phyloP scores from a whole-genome alignment of 2,797 vertebrate genomes.

The Capromys pilorides region DNA sequence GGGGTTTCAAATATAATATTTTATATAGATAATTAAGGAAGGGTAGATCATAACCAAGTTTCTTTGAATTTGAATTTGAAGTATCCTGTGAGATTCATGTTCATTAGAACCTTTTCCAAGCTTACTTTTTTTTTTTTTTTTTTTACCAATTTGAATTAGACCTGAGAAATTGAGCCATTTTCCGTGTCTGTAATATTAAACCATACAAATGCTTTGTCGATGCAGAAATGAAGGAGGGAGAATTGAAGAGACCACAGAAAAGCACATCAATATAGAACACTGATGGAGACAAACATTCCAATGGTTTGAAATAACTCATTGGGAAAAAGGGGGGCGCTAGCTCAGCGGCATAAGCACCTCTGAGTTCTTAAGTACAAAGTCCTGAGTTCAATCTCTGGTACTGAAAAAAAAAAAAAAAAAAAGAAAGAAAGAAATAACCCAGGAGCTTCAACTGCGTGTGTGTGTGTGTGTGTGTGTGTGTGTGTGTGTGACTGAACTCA shows the following conservation, averaged over 20 bases:
- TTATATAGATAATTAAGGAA: neutral
- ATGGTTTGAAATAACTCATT: neutral
- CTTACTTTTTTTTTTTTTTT: no score
- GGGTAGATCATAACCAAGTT: neutral
- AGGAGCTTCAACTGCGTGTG: no score
- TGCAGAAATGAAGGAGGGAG: neutral
- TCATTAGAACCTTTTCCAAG: neutral
- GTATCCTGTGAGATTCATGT: neutral
- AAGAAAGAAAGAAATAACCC: no score
- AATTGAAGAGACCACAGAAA: neutral
- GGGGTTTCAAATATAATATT: neutral
- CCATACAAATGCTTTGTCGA: neutral
- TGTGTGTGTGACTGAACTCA: no score
- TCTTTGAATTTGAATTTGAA: constrained; percentile 11
- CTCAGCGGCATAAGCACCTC: no score
- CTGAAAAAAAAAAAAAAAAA: no score
- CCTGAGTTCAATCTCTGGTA: no score
- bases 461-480: no score
- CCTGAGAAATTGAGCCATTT: neutral
- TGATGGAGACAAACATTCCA: no score
- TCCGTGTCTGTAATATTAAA: neutral
- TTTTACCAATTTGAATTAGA: neutral
- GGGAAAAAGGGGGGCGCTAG: no score
- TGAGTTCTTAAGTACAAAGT: no score
- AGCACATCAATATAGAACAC: neutral